Percentiles rank a stretch among this genome's conserved stretches.
These are phyloP conservation scores for Bombus breviceps DNA, from an alignment of 1,140 invertebrate genomes.

Conservation along the genomic window DNA sequence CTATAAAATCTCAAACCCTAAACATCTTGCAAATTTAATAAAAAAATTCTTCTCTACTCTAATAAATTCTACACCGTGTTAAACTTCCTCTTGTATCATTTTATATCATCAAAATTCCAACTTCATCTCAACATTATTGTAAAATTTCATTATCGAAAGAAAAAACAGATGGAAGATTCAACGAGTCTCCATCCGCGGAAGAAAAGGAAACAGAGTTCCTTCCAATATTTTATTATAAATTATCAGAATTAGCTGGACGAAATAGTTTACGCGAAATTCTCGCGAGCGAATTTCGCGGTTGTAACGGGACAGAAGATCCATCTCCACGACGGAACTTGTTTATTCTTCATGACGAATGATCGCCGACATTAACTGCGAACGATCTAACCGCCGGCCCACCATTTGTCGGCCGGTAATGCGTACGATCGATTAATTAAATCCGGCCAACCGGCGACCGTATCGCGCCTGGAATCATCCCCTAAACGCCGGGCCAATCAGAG, in stretches of 20 bases:
- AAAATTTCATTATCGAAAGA: background rate
- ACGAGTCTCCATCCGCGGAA: too few species aligned
- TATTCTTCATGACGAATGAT: conserved; percentile 67
- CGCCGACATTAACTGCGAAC: conserved; percentile 61
- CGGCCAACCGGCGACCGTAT: conserved; percentile 67
- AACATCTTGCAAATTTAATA: background rate
- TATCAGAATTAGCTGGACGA: background rate
- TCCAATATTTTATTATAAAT: background rate
- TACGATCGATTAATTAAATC: conserved; percentile 71
- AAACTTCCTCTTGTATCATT: background rate
- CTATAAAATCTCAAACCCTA: background rate
- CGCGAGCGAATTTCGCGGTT: background rate
- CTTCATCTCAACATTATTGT: background rate
- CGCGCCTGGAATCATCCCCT: conserved; percentile 68
- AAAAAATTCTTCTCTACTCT: background rate
- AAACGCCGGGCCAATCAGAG: conserved; percentile 68
- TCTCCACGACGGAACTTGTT: conserved; percentile 59
- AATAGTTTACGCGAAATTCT: background rate
- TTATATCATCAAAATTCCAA: background rate
- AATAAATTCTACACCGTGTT: background rate
- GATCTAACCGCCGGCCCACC: conserved; percentile 62
- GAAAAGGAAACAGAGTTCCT: background rate
- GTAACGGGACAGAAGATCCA: conserved; percentile 16
- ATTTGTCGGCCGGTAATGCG: conserved; percentile 69
- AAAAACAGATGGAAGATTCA: too few species aligned